phyloP scores from a whole-genome alignment of 2,797 vertebrate species.

The Fistularia commersonii region DNA sequence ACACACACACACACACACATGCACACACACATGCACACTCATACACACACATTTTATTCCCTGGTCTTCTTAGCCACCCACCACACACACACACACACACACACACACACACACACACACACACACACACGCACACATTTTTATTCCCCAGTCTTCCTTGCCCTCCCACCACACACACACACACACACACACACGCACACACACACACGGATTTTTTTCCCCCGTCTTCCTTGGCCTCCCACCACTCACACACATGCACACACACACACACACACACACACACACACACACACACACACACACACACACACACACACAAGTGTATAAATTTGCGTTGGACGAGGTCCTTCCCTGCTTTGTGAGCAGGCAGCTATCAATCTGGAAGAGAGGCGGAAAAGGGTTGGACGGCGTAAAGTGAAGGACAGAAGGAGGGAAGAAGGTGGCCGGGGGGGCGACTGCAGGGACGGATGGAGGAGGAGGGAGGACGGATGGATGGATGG shows the following conservation, averaged over 20 bases:
- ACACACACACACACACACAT: no score
- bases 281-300: conserved; percentile 5
- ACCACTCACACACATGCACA: conserved; percentile 2
- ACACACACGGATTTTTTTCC: no score
- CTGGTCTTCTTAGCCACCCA: no score
- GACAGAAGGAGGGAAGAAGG: conserved; percentile 15
- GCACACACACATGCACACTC: no score
- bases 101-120: conserved; percentile 3
- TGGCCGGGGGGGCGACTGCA: conserved; percentile 33
- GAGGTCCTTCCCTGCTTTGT: conserved; percentile 54
- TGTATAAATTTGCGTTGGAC: conserved; percentile 48
- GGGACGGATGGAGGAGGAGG: conserved; percentile 27
- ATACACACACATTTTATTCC: no score
- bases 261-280: conserved; percentile 11
- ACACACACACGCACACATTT: background rate
- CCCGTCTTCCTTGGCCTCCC: conserved; percentile 1
- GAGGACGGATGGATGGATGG: no score
- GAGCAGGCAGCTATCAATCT: conserved; percentile 60
- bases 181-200: no score
- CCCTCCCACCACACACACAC: no score
- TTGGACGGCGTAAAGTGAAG: conserved; percentile 23
- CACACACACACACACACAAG: no score
- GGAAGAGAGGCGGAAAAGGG: conserved; percentile 7
- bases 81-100: background rate
- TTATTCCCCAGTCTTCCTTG: no score